Base-by-base conservation (phyloP, 92 coral and sea anemone genomes). In the Actinostola sp. region DNA sequence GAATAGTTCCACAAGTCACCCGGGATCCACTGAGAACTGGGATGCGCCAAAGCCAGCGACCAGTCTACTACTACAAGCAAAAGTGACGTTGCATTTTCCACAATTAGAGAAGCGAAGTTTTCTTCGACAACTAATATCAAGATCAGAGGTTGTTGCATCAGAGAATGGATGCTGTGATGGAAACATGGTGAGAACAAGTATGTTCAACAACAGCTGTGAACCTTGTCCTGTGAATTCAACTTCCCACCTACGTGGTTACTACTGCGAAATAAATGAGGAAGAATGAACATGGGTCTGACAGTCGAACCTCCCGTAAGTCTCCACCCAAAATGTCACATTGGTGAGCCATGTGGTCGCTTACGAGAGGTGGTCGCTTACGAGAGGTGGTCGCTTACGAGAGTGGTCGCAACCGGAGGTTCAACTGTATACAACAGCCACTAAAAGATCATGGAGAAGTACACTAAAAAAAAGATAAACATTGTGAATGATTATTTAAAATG, bases 161-260 rank as follows among this genome's bases (percentile, higher is more conserved):
- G 4, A 46, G 53, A 46, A 76, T 63, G 72, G 66, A 14, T 80
- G 85, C 21, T 80, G 85, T 27, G 6, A 60, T 9, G 85, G 73
- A 23, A 71, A 80, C 43, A 71, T 57, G 9, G 72, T 71, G 48
- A 75, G 73, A 50, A 19, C 42, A 10, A 71, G 72, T 15, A 23
- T 71, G 38, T 60, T 33, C 17, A 63, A 68, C 32, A 72, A 10
- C 23, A 66, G n/a, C 21, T 80, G 85, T 23, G 29, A 5, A 14
- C 27, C 33, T 19, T 80, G 85, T 41, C 85, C 79, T 34, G 14
- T 16, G 8, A 33, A 58, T 46, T 80, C 85, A 59, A 61, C 67
- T 0, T 71, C 79, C n/a, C 35, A 26, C 6, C 72, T 71, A 23
- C 65, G 77, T 33, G 85, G 85, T 1, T 72, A 61, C 35, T 80